Evolutionary conservation across 1,140 invertebrate species (phyloP), one percentile per base, ranked within the genome.

Genomic region (Archivesica marissinica): DNA sequence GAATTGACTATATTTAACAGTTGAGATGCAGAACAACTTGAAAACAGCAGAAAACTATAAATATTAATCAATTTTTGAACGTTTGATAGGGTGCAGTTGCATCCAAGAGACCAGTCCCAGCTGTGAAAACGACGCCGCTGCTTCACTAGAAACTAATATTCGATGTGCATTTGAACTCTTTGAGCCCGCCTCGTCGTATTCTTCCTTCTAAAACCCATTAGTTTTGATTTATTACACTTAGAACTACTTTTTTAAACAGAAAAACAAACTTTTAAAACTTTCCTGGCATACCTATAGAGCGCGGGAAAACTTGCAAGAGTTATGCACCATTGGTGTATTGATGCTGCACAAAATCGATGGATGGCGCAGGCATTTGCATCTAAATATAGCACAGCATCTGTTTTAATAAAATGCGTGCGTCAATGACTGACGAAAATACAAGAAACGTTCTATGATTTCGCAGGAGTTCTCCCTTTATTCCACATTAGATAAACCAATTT

Each of bases 31-130:
- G 50, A 85, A 85, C 82, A 85, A 77, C 82, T 76, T 85, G 74
- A 85, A 85, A 83, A 68, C 72, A 74, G 72, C 50, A 83, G 70
- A 83, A 83, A 72, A 85, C 74, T 76, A 85, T 85, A 85, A 85
- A 85, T 85, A 76, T 76, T 85, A 68, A 77, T 85, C 74, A 85
- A 77, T 72, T 72, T 72, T 72, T 72, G 68, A 72, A 72, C 68
- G 68, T 72, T 72, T 72, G 68, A 72, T 47, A 72, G 68, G 68
- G 68, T 72, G 68, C 68, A 72, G 68, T 72, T 72, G 68, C 68
- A 72, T 50, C 39, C 68, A 78, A 61, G 30, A 44, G 33, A 78
- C 44, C 35, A 11, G 56, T 39, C 54, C 54, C 76, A 78, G 76
- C 76, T 78, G 76, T 56, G 56, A 59, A 25, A 70, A 75, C 41